Percentiles rank a stretch among this genome's conserved stretches.
These are phyloP conservation scores for Gryllus longicercus DNA, from an alignment of 2,888 invertebrate species.

Conservation along the genomic window DNA sequence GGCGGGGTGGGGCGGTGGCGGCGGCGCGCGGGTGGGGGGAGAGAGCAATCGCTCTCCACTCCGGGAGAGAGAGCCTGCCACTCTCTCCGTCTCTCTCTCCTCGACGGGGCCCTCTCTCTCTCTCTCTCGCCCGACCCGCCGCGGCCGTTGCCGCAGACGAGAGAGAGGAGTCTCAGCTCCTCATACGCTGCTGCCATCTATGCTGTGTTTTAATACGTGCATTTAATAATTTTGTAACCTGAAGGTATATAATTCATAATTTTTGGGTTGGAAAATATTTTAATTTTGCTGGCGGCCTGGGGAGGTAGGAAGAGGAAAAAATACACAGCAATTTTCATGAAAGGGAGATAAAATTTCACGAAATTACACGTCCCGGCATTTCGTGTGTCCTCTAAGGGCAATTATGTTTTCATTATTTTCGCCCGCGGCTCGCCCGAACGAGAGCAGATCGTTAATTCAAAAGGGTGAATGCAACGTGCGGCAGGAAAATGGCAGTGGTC, in stretches of 20 bases:
- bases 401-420: background rate
- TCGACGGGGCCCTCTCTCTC: background rate
- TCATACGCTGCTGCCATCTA: slow-evolving; percentile 33
- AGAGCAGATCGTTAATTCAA: slow-evolving; percentile 17
- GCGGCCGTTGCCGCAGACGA: background rate
- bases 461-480: background rate
- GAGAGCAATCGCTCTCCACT: background rate
- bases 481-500: slow-evolving; percentile 1
- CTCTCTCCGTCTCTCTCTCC: slow-evolving; percentile 10
- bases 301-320: background rate
- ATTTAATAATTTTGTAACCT: slow-evolving; percentile 17
- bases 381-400: background rate
- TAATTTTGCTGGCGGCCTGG: background rate
- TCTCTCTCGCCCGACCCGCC: background rate
- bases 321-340: slow-evolving; percentile 8
- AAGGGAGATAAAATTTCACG: slow-evolving; percentile 6
- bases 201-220: background rate
- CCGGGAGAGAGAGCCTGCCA: background rate
- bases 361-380: slow-evolving; percentile 17
- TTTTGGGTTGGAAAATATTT: slow-evolving; percentile 10
- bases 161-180: slow-evolving; percentile 18
- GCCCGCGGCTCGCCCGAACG: background rate
- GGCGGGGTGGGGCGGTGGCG: background rate
- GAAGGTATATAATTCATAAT: slow-evolving; percentile 9
- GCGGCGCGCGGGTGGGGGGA: background rate